Base-by-base conservation (phyloP, 2,797 vertebrate species). In the Sebastes vulpes region DNA sequence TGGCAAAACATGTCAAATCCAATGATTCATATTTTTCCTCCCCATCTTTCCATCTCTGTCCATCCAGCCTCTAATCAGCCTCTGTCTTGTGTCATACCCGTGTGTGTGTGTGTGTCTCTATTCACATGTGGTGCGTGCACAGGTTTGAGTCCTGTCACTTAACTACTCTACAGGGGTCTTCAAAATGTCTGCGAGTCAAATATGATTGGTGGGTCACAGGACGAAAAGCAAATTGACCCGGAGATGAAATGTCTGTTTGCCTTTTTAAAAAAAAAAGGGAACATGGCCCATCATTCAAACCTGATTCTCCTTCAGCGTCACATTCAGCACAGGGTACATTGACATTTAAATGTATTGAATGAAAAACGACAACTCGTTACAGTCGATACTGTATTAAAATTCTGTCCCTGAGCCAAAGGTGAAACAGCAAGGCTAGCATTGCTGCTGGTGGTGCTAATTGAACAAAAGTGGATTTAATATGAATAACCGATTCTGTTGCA, bases 1-100 rank as follows among this genome's bases (percentile, higher is more conserved):
- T 79, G 71, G 67, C 85, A 92, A 91, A 90, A 93, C 81, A 86
- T 90, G 89, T 91, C 92, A 92, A 73, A 89, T 91, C 71, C 38
- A 60, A 74, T 91, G 81, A 84, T 89, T 91, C 81, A 89, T 81
- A 77, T 77, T 87, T 84, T 75, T 81, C 64, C 28, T 66, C 18
- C 35, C 48, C 72, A 63, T 89, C 74, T 82, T 72, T 85, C 65
- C 76, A 38, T 64, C 65, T 75, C 56, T 72, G 70, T 86, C 75
- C 67, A 83, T 92, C 75, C 20, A 29, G 46, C 68, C 28, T 78
- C 35, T 69, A 83, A 89, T 87, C 78, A 72, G 53, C 52, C 58
- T 57, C 35, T 12, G 63, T 61, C 58, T 32, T 67, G 28, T 63
- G 67, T 84, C 63, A 85, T 48, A 21, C 32, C 16, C 3, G 23